Conservation (phyloP, 2,113 vertebrate species). For the Xiphophorus couchianus region DNA sequence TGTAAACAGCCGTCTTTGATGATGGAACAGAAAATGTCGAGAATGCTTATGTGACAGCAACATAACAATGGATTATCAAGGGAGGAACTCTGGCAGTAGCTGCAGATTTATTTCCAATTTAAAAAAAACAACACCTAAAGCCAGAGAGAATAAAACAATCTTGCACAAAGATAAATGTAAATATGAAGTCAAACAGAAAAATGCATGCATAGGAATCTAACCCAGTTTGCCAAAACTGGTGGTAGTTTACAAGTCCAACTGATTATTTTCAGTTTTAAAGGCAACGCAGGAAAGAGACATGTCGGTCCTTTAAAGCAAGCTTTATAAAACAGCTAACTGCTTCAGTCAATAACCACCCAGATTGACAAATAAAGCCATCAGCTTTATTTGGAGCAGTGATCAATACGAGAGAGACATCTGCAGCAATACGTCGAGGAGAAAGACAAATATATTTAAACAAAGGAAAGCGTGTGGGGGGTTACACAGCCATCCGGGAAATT, state of each 20-base stretch:
- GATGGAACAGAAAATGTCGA: slow-evolving; percentile 51
- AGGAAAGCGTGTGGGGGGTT: slow-evolving; percentile 7
- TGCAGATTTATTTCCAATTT: not conserved
- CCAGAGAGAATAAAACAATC: not conserved
- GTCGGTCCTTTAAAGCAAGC: slow-evolving; percentile 24
- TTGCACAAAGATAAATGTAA: not conserved
- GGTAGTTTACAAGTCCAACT: slow-evolving; percentile 5
- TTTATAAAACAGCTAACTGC: slow-evolving; percentile 59
- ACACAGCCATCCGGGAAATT: slow-evolving; percentile 41
- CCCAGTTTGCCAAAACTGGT: not conserved
- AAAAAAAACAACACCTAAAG: not conserved
- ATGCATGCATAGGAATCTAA: not conserved
- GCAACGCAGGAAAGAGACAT: slow-evolving; percentile 26
- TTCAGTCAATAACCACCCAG: slow-evolving; percentile 67
- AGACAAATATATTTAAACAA: slow-evolving; percentile 32
- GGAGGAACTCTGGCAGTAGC: not conserved
- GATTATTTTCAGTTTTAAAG: slow-evolving; percentile 18
- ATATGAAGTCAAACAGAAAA: not conserved
- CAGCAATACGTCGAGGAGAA: slow-evolving; percentile 45
- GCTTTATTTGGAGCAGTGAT: slow-evolving; percentile 64
- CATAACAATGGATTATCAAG: slow-evolving; percentile 35
- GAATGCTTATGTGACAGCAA: slow-evolving; percentile 64
- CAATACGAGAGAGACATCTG: slow-evolving; percentile 68
- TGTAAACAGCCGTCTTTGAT: slow-evolving; percentile 43
- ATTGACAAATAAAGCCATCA: slow-evolving; percentile 74